Base-by-base conservation (phyloP, 2,797 vertebrate species). In the Myripristis jacobus region DNA sequence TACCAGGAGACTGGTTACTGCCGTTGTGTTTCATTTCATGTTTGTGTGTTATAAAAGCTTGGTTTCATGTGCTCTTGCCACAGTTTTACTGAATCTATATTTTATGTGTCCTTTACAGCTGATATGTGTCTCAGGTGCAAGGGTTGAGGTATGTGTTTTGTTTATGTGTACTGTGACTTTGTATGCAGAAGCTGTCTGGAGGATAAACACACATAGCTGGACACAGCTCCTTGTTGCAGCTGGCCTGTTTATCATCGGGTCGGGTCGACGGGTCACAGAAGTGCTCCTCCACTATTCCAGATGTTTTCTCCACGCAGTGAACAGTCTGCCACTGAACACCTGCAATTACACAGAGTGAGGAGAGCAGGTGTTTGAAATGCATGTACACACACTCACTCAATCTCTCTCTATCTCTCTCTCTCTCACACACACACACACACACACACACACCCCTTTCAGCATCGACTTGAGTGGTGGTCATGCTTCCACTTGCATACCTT, bases 261-360 rank as follows among this genome's bases (percentile, higher is more conserved):
- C 94, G 94, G 46, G 79, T 90, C 16, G 93, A 79, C 0, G 88
- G 82, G 9, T 97, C 93, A 34, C 97, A 99, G 87, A 95, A 91
- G 11, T 86, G 83, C 83, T 96, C 94, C 44, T 96, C 95, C 83
- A 96, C 95, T 0, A 95, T 94, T 47, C 97, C 97, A 0, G 92
- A 93, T 25, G 91, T 94, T 89, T 81, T 92, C 78, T 98, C 96
- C 70, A 95, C 88, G 15, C 97, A 99, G 87, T 95, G 93, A 71
- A 96, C 95, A 0, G 86, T 84, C 90, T 97, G 96, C 52, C 94
- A 92, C 92, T 97, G 96, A 16, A 96, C 92, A 75, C 98, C 98
- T 99, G 92, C 0, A 86, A 74, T 0, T 72, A n/a, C 36, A 47
- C 25, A 1, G 4, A 70, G 34, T 79, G 4, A 54, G 57, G 24